Evolutionary conservation across 2,797 vertebrate genomes (phyloP).

Genomic region (Phylloscopus collybita): DNA sequence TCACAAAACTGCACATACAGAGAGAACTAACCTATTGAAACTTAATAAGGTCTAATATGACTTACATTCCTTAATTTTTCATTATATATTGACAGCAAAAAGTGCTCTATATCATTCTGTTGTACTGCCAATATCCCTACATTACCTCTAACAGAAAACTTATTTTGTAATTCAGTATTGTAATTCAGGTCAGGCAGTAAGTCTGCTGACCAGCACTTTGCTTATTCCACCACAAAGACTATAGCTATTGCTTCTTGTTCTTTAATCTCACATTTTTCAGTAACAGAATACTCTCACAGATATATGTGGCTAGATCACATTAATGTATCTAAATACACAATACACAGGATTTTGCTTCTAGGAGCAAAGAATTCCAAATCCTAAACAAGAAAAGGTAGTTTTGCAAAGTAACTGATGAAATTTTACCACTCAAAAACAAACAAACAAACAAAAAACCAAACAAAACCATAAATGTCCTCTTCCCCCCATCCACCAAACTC

Average conservation of each 20-base stretch:
- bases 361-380: neutral
- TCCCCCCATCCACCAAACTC: fast-evolving
- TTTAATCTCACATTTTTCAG: neutral
- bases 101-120: neutral
- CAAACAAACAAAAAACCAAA: neutral
- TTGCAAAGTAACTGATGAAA: neutral
- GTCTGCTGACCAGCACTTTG: neutral
- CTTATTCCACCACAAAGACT: neutral
- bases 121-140: neutral
- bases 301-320: neutral
- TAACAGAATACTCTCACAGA: neutral
- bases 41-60: neutral
- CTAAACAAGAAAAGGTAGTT: neutral
- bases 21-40: neutral
- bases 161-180: neutral
- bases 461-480: neutral
- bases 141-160: neutral
- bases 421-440: neutral
- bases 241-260: neutral
- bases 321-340: neutral
- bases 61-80: neutral
- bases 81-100: neutral
- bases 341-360: neutral
- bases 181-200: neutral
- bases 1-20: neutral